Base-by-base conservation (phyloP, 2,113 vertebrate genomes). In the Girardinichthys multiradiatus region DNA sequence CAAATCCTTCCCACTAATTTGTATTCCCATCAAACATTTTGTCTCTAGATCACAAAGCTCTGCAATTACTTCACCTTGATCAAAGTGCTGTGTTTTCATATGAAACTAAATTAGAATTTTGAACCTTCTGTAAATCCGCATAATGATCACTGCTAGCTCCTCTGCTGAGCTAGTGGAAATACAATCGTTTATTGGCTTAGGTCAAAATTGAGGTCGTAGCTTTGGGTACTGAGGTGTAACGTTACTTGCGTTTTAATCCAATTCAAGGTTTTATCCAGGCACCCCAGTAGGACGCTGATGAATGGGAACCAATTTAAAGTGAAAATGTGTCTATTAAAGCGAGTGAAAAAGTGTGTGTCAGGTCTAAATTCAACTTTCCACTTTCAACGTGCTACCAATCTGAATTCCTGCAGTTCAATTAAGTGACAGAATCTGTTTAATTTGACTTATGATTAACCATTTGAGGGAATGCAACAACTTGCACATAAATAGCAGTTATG, bases 91-190 rank as follows among this genome's bases (percentile, higher is more conserved):
- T 79, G 65, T 81, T 89, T 86, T 73, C 66, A 83, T 79, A 83
- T 80, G 80, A 66, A 87, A 76, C 77, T 74, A 87, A 77, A 84
- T 83, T 83, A 76, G 72, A 33, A 75, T 83, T 86, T 86, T 88
- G 68, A 79, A 60, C 70, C 51, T 60, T 62, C 64, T 65, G 45
- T 82, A 76, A 80, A 89, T 88, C 78, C 62, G 65, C 58, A 65
- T 65, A 84, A 71, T 79, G 77, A 90, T 93, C 87, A 86, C 71
- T 90, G 72, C 68, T 26, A 15, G 59, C 62, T 72, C 59, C 17
- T 81, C 59, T 91, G 86, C 91, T 91, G 89, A 91, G 85, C 21
- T 42, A 29, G 59, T 61, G 63, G 85, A 88, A 92, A 92, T 72
- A 62, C 60, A 84, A 89, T 90, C 70, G 84, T 81, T 86, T 60